A percentile compares a stretch with the other conserved stretches of the same genome.
These are phyloP conservation scores for Mobula birostris DNA, from an alignment of 2,113 vertebrate genomes.

Conservation along the genomic window DNA sequence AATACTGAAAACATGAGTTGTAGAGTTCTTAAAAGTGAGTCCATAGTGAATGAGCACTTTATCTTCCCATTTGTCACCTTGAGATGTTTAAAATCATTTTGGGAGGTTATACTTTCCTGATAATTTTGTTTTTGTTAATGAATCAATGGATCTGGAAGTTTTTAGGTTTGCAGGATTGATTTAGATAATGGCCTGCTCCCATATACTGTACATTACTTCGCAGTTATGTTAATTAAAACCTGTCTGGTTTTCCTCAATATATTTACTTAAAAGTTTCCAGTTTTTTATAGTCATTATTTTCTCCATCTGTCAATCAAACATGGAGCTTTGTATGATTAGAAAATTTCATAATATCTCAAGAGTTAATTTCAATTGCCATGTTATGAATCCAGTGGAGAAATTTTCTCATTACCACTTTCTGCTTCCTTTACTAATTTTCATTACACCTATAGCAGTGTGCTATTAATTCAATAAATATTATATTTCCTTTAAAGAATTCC, in stretches of 20 bases:
- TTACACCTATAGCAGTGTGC: neutral
- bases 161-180: too few species aligned
- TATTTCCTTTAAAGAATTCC: slow-evolving; percentile 2
- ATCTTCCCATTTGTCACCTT: too few species aligned
- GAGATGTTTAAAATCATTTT: too few species aligned
- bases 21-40: too few species aligned
- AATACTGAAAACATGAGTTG: too few species aligned
- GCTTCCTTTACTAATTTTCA: neutral
- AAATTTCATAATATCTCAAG: neutral
- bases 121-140: too few species aligned
- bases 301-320: neutral
- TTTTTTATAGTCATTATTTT: neutral
- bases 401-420: neutral
- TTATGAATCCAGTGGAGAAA: neutral
- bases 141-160: too few species aligned
- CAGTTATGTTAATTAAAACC: neutral
- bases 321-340: neutral
- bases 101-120: too few species aligned
- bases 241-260: neutral
- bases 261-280: neutral
- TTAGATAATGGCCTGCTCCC: too few species aligned
- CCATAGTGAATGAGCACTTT: too few species aligned
- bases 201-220: neutral
- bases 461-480: neutral
- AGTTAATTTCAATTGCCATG: neutral